Evolutionary conservation across 2,113 vertebrate species (phyloP).

Genomic region (Osmerus mordax): DNA sequence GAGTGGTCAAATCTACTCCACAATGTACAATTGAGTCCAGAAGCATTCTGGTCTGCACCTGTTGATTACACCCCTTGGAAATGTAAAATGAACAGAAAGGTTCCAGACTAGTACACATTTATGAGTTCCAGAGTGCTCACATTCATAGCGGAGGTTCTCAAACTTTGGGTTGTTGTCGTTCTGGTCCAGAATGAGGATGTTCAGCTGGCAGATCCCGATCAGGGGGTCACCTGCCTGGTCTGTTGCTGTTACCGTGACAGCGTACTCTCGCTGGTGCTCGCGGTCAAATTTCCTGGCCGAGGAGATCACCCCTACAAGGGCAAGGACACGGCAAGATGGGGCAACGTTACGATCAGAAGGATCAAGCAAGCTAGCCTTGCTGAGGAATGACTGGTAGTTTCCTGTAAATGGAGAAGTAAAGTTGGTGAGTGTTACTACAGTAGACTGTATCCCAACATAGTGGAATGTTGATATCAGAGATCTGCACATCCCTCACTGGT

Average conservation of each 20-base stretch:
- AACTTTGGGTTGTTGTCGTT: conserved; percentile 91
- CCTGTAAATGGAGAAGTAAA: too few relatives aligned
- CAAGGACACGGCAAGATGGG: neutral
- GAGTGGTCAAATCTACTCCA: too few relatives aligned
- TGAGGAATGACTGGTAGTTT: too few relatives aligned
- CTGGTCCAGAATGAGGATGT: conserved; percentile 82
- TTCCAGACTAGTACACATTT: too few relatives aligned
- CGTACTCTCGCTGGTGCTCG: conserved; percentile 84
- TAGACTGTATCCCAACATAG: too few relatives aligned
- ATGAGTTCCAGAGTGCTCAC: conserved; percentile 65
- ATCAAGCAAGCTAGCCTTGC: neutral
- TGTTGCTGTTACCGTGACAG: conserved; percentile 84
- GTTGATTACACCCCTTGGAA: too few relatives aligned
- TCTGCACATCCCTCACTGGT: too few relatives aligned
- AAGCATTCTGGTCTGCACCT: too few relatives aligned
- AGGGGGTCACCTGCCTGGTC: conserved; percentile 84
- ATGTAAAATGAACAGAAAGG: too few relatives aligned
- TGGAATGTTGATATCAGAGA: too few relatives aligned
- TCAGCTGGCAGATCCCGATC: conserved; percentile 87
- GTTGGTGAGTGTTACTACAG: too few relatives aligned
- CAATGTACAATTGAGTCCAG: too few relatives aligned
- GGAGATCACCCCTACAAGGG: conserved; percentile 73
- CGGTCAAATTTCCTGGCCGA: conserved; percentile 83
- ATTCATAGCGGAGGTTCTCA: conserved; percentile 87
- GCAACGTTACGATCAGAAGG: neutral